A percentile compares a stretch with the other conserved stretches of the same genome.
Evolutionary conservation across 1,140 invertebrate genomes (phyloP).

Genomic region (Rhyacophila brunnea): DNA sequence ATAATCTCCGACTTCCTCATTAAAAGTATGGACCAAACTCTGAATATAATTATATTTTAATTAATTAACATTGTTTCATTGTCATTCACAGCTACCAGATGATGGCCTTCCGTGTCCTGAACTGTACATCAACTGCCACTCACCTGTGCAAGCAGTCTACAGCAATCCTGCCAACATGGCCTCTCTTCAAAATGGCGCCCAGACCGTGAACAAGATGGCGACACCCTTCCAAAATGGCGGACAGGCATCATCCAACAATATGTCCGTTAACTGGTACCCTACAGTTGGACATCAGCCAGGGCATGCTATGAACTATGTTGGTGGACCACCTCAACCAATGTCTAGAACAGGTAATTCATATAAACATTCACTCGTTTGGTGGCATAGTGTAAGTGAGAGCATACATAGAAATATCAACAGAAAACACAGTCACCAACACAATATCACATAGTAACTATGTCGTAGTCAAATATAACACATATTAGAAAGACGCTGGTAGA

Average conservation of each 20-base stretch:
- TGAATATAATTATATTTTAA: too few species aligned
- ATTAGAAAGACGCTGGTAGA: too few species aligned
- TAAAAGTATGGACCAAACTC: too few species aligned
- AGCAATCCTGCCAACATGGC: conserved; percentile 12
- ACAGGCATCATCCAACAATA: conserved; percentile 11
- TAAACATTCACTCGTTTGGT: too few species aligned
- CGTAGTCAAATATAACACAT: too few species aligned
- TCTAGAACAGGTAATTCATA: conserved; percentile 23
- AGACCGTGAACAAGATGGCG: conserved; percentile 10
- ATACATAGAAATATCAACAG: too few species aligned
- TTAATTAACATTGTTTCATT: too few species aligned
- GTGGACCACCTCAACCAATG: conserved; percentile 14
- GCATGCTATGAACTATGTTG: conserved; percentile 20
- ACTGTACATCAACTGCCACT: conserved; percentile 22
- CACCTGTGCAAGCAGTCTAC: conserved; percentile 24
- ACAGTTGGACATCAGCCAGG: conserved; percentile 1
- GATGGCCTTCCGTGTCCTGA: conserved; percentile 15
- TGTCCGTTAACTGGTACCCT: conserved; percentile 8
- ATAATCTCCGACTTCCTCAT: too few species aligned
- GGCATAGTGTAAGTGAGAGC: too few species aligned
- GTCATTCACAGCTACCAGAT: conserved; percentile 4
- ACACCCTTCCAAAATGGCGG: conserved; percentile 2
- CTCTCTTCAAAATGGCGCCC: conserved; percentile 3
- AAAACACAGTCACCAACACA: too few species aligned
- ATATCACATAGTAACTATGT: too few species aligned